These are phyloP conservation scores for Dorcus parallelipipedus DNA, from an alignment of 2,888 invertebrate species.

Conservation along the genomic window DNA sequence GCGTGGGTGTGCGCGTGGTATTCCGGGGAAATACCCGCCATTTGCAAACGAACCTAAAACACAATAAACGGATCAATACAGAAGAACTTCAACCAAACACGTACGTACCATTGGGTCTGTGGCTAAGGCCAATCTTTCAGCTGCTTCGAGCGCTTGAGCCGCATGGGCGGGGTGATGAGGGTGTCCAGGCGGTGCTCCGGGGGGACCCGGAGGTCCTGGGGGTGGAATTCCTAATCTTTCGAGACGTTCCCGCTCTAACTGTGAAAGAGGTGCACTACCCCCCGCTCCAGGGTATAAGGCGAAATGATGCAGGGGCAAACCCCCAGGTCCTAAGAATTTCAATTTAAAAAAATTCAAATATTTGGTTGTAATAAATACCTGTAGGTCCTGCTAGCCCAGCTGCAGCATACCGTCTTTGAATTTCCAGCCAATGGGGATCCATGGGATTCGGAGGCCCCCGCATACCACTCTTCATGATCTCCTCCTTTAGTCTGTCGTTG, in stretches of 20 bases:
- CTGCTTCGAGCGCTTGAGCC: conserved; percentile 64
- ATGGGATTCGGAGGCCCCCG: conserved; percentile 50
- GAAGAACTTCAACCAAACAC: not conserved
- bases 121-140: conserved; percentile 78
- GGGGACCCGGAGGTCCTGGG: conserved; percentile 54
- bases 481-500: conserved; percentile 84
- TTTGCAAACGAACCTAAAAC: conserved; percentile 70
- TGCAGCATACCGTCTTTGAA: conserved; percentile 67
- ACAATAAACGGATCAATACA: not conserved
- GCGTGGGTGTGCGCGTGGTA: conserved; percentile 92
- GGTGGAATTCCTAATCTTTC: conserved; percentile 78
- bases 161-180: conserved; percentile 54
- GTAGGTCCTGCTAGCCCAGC: conserved; percentile 48
- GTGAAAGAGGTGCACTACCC: conserved; percentile 62
- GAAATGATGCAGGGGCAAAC: conserved; percentile 67
- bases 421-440: conserved; percentile 82
- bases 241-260: conserved; percentile 83
- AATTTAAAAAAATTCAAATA: not conserved
- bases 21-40: conserved; percentile 86
- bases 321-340: conserved; percentile 29
- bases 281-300: conserved; percentile 73
- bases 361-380: conserved; percentile 25
- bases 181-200: conserved; percentile 53
- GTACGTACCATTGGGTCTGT: conserved; percentile 81
- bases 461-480: conserved; percentile 68